Evolutionary conservation across 2,888 invertebrate genomes (phyloP), one percentile per base, ranked within the genome.

Genomic region (Crocallis elinguaria): DNA sequence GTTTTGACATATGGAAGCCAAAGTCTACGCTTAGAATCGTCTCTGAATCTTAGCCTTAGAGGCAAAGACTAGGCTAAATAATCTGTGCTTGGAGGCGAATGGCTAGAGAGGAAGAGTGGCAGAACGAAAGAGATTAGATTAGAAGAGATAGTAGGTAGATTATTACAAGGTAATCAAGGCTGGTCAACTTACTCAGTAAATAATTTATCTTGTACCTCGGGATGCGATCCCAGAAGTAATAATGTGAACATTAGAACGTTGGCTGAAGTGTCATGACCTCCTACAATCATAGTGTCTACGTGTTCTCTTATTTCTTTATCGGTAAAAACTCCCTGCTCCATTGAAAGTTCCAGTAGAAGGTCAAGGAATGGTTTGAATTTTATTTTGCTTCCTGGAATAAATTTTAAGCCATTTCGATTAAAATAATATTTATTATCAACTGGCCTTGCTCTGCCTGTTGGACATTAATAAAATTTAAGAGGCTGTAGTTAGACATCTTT

Each of bases 261-360:
- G 0, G 92, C 86, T 0, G 88, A 84, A 0, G 92, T 92, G 58
- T 92, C 89, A 64, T 91, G 87, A 51, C 93, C 93, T 0, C 92
- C 93, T 1, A 92, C 86, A 51, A 93, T 92, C 80, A 93, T 92
- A 0, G 93, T 93, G 58, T 93, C 92, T 0, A 93, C 92, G 66
- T 94, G 93, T 51, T 93, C 92, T 53, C 92, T 74, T 6, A 94
- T 80, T 66, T 93, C 92, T 42, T 55, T 50, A 62, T 93, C 92
- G 3, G 87, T 92, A 3, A 93, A 84, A 0, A 73, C 84, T 0
- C 71, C 76, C 19, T 86, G 86, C 12, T 84, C 82, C 21, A 85
- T 70, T 1, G 86, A 77, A 2, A 92, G 67, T 55, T 93, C 92
- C 30, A 93, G 75, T 0, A 93, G 71, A 0, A 92, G 78, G 52